phyloP scores from a whole-genome alignment of 2,113 vertebrate species.

The Aix galericulata region DNA sequence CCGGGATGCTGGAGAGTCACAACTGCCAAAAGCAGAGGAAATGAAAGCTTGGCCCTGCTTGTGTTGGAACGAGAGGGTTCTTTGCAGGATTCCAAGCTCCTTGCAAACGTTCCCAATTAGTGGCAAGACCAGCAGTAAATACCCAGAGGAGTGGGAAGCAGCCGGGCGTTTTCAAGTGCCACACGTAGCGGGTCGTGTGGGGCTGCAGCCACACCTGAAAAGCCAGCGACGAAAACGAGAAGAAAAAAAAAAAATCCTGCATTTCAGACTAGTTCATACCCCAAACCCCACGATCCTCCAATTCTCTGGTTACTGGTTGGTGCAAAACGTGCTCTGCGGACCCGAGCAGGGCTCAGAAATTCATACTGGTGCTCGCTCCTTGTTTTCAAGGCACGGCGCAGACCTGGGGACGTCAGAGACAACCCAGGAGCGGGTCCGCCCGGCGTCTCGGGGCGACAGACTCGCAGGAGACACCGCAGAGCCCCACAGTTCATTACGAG shows the following conservation, averaged over 20 bases:
- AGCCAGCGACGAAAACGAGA: background rate
- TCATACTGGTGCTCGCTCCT: background rate
- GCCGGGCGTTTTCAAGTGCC: fast-evolving
- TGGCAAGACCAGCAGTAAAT: background rate
- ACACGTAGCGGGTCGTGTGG: fast-evolving
- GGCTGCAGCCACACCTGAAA: background rate
- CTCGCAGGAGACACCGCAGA: background rate
- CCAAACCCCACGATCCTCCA: background rate
- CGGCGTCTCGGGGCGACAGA: fast-evolving
- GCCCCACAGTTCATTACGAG: conserved; percentile 1
- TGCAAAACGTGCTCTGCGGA: background rate
- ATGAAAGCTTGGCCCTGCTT: background rate
- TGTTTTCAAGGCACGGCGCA: fast-evolving
- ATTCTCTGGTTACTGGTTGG: background rate
- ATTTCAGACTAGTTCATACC: background rate
- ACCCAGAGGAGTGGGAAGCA: background rate
- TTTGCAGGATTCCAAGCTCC: background rate
- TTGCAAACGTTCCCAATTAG: background rate
- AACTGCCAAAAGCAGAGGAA: background rate
- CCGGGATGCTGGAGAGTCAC: background rate
- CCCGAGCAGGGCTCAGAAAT: fast-evolving
- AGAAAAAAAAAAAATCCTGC: background rate
- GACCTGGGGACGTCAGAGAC: background rate
- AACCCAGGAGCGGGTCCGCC: background rate
- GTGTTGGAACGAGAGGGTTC: background rate